Conservation (phyloP, 1,140 invertebrate genomes). For the Megalonaias nervosa region DNA sequence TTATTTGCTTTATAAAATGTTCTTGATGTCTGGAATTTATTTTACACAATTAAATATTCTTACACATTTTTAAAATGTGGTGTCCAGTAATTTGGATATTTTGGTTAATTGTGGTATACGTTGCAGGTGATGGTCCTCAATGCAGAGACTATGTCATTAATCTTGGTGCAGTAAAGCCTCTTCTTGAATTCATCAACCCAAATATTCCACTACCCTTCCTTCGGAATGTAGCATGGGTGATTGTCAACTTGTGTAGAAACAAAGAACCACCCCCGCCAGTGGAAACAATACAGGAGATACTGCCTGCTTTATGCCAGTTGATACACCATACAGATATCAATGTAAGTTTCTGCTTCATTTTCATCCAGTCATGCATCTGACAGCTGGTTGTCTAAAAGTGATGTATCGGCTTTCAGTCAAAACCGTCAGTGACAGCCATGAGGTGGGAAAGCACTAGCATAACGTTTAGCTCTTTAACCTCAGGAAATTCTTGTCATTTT, state of each 20-base stretch:
- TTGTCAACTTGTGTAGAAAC: conserved; percentile 72
- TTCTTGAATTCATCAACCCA: conserved; percentile 70
- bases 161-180: conserved; percentile 68
- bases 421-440: too few species aligned
- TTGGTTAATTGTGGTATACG: not conserved
- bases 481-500: too few species aligned
- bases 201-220: conserved; percentile 69
- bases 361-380: too few species aligned
- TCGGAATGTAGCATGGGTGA: conserved; percentile 72
- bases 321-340: conserved; percentile 97
- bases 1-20: too few species aligned
- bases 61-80: too few species aligned
- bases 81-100: too few species aligned
- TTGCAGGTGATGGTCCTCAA: conserved; percentile 70
- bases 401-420: too few species aligned
- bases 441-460: too few species aligned
- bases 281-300: conserved; percentile 89
- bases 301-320: conserved; percentile 93
- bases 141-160: conserved; percentile 71
- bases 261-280: conserved; percentile 71
- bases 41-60: too few species aligned
- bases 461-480: too few species aligned
- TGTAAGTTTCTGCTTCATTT: conserved; percentile 76
- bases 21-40: too few species aligned
- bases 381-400: too few species aligned